These are phyloP conservation scores for Gobionotothen gibberifrons DNA, from an alignment of 2,797 vertebrate genomes.

Conservation along the genomic window DNA sequence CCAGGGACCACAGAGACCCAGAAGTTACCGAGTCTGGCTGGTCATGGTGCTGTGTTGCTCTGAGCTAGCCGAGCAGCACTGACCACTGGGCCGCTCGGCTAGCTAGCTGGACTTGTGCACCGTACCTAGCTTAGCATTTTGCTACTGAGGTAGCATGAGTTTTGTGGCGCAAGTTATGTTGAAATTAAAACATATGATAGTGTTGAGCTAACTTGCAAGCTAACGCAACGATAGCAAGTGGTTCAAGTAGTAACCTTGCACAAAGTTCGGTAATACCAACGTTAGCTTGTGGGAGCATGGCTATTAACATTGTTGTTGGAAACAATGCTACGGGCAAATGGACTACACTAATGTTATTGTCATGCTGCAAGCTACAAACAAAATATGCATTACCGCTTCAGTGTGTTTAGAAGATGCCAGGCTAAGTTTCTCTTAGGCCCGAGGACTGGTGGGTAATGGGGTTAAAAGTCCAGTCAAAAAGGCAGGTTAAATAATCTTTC, in stretches of 20 bases:
- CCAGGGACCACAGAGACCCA: slow-evolving; percentile 1
- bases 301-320: not conserved
- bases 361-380: not conserved
- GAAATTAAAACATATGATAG: not conserved
- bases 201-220: not conserved
- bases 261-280: slow-evolving; percentile 32
- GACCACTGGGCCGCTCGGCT: slow-evolving; percentile 39
- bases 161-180: too few relatives aligned
- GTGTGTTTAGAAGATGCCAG: not conserved
- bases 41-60: slow-evolving; percentile 56
- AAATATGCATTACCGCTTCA: not conserved
- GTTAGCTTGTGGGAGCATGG: slow-evolving; percentile 37
- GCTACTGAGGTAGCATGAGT: not conserved
- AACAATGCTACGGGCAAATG: slow-evolving; percentile 15
- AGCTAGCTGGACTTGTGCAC: slow-evolving; percentile 41
- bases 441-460: not conserved
- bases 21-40: slow-evolving; percentile 46
- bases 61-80: slow-evolving; percentile 52
- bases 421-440: slow-evolving; percentile 6
- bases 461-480: not conserved
- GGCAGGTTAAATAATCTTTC: not conserved
- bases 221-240: slow-evolving; percentile 3
- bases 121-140: not conserved
- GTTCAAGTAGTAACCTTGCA: slow-evolving; percentile 1
- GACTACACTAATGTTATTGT: not conserved